phyloP scores from a whole-genome alignment of 2,888 invertebrate genomes.

The Ditula angustiorana region DNA sequence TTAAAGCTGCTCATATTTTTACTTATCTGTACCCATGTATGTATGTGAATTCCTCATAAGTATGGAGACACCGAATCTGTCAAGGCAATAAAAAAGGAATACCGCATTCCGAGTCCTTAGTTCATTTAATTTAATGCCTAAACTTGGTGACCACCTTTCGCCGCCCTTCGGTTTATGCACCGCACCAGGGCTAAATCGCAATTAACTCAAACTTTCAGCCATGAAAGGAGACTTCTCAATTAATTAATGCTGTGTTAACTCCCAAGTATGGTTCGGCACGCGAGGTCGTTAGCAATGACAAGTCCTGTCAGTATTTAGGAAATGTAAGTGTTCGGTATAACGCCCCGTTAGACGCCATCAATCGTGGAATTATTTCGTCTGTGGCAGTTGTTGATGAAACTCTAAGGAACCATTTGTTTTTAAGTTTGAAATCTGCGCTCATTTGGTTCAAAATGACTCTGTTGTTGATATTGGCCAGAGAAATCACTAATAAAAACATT shows the following conservation, averaged over 20 bases:
- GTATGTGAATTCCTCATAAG: too few species aligned
- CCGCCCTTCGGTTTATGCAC: conserved; percentile 12
- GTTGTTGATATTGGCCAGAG: neutral
- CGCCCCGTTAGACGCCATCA: neutral
- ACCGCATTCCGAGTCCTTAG: neutral
- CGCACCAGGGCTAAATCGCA: conserved; percentile 48
- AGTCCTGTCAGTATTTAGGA: conserved; percentile 37
- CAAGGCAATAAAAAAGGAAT: neutral
- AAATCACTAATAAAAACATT: conserved; percentile 19
- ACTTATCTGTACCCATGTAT: too few species aligned
- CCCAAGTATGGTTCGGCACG: conserved; percentile 66
- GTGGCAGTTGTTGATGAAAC: conserved; percentile 3
- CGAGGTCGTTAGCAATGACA: conserved; percentile 50
- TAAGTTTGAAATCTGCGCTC: neutral
- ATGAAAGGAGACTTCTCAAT: conserved; percentile 65
- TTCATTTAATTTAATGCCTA: neutral
- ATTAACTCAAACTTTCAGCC: conserved; percentile 64
- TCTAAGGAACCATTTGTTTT: neutral
- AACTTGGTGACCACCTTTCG: neutral
- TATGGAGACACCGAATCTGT: neutral
- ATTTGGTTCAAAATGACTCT: neutral
- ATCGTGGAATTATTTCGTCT: neutral
- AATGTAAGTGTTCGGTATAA: conserved; percentile 4
- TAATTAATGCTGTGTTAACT: conserved; percentile 69
- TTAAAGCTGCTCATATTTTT: conserved; percentile 14